Evolutionary conservation across 2,797 vertebrate genomes (phyloP), one percentile per base, ranked within the genome.

Genomic region (Enteromius viviparus): DNA sequence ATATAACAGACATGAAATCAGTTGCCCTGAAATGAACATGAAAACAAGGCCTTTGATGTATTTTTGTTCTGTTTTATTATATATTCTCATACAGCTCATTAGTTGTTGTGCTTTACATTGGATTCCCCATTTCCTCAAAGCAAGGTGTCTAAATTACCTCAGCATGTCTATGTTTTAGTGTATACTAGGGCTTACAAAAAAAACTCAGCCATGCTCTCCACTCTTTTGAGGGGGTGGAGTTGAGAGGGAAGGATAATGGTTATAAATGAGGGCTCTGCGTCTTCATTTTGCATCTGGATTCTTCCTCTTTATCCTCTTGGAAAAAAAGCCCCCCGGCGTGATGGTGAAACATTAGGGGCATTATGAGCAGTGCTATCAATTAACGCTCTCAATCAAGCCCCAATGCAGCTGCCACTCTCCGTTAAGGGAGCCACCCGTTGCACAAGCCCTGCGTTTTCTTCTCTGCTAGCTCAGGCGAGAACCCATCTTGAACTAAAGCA

Each of bases 281-380:
- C 47, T 32, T 76, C n/a, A 45, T 78, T 84, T 74, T 80, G 19
- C 42, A 74, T 81, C 81, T 83, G 70, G 70, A 82, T 49, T 86
- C 66, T 79, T 83, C 76, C 64, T 65, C 60, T 84, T 78, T 70
- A 60, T 49, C 64, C 58, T 47, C 45, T 71, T 14, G 1, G 72
- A 58, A 77, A 79, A 82, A 78, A 47, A 76, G 10, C 42, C 80
- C 74, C 80, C 68, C 10, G 53, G 75, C 6, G 68, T 78, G 76
- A 86, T 80, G 58, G 71, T 78, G 71, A 81, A 78, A 76, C 83
- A 84, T 87, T 87, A 76, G 82, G 65, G 58, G 47, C 76, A 83
- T 86, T 83, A 84, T 81, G 53, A 78, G 77, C 84, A 66, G 62
- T 76, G 47, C 79, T 81, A 83, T 86, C 80, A 88, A 84, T 86